phyloP scores from a whole-genome alignment of 2,888 invertebrate genomes.

The Empis stercorea region DNA sequence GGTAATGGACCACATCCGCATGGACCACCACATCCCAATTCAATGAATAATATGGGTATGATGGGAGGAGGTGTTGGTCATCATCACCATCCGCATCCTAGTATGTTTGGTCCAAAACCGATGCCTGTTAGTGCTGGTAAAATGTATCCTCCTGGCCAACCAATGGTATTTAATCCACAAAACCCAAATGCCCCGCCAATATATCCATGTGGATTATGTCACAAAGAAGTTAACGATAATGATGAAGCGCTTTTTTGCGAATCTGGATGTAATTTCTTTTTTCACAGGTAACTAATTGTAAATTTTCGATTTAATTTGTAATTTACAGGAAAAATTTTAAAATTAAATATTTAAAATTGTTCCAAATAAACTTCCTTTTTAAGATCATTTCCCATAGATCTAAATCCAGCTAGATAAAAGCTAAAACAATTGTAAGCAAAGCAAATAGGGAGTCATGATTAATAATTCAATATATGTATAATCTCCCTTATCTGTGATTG shows the following conservation, averaged over 20 bases:
- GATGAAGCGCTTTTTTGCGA: slow-evolving; percentile 97
- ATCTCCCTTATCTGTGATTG: too few species aligned
- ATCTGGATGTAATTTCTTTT: slow-evolving; percentile 98
- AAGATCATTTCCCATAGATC: too few species aligned
- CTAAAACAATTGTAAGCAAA: too few species aligned
- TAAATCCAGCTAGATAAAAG: too few species aligned
- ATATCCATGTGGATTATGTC: slow-evolving; percentile 94
- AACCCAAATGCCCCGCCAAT: slow-evolving; percentile 98
- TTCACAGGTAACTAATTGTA: slow-evolving; percentile 62
- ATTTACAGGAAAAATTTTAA: too few species aligned
- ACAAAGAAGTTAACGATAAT: slow-evolving; percentile 97
- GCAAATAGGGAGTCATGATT: too few species aligned
- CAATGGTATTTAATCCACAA: slow-evolving; percentile 96
- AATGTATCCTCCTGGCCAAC: slow-evolving; percentile 89
- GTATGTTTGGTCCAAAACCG: slow-evolving; percentile 50
- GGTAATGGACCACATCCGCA: slow-evolving; percentile 16
- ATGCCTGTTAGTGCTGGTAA: slow-evolving; percentile 82
- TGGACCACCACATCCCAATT: slow-evolving; percentile 18
- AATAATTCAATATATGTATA: too few species aligned
- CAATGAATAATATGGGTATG: slow-evolving; percentile 42
- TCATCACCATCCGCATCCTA: slow-evolving; percentile 17
- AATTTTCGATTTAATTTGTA: too few species aligned
- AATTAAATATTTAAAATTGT: too few species aligned
- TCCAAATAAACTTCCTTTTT: too few species aligned
- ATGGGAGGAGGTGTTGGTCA: slow-evolving; percentile 28